Base-by-base conservation (phyloP, 2,113 vertebrate species). In the Alaudala cheleensis region DNA sequence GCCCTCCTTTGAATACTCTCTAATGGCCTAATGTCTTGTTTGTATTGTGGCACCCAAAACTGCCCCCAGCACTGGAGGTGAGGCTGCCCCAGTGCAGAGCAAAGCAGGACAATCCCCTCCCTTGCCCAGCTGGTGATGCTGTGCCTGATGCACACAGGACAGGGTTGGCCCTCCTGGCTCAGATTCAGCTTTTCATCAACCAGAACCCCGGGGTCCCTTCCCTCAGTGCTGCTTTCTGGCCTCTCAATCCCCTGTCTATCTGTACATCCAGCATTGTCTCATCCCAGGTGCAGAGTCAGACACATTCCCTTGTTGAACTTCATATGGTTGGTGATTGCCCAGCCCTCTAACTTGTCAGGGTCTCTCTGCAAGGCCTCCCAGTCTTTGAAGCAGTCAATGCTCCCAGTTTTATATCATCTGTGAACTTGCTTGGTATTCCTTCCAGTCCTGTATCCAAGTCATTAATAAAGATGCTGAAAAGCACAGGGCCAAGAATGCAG, bases 111-210 rank as follows among this genome's bases (percentile, higher is more conserved):
- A 73, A 57, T 57, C 42, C 20, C 14, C 24, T 49, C 24, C 24
- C 29, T 66, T 57, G 20, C 20, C 60, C 0, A 0, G 8, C 29
- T 34, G 40, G 26, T 0, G 0, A 50, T 42, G 42, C 29, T 50
- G 70, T 34, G 19, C 34, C 60, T 57, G 42, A 5, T 66, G 42
- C 5, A 0, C 2, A 24, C 42, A 76, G 24, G 42, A 34, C 42
- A 57, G 0, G 2, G 5, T 2, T 29, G 34, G 16, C 31, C 13
- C 11, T 25, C 44, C 34, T 57, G 51, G 34, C 21, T 58, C 51
- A 34, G 2, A 6, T 50, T 57, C 31, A 50, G 7, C 31, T 66
- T 58, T 6, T 3, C 21, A 18, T 7, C 3, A 1, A 11, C 8
- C 25, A 57, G 34, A 6, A 31, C 25, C 1, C 0, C 6, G 16